These are phyloP conservation scores for Acanthiza pusilla DNA, from an alignment of 2,797 vertebrate genomes.

Conservation along the genomic window DNA sequence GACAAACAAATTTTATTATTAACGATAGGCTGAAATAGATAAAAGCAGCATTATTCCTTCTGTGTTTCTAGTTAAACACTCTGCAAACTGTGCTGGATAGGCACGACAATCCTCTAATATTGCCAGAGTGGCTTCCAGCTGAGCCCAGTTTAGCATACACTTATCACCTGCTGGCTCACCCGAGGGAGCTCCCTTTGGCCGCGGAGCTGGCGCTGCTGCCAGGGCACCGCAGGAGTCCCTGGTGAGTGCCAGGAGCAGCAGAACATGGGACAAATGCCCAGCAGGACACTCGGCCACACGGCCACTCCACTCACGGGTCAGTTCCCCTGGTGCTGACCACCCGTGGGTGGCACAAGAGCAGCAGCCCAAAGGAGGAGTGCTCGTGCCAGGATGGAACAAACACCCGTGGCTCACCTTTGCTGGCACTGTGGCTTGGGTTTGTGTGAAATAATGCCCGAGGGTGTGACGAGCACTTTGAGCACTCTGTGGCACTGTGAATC, in stretches of 20 bases:
- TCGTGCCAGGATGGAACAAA: not conserved
- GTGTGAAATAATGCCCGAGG: not conserved
- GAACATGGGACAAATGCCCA: not conserved
- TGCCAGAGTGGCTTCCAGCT: conserved; percentile 32
- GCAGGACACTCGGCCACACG: not conserved
- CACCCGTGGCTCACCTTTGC: not conserved
- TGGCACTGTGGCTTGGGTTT: not conserved
- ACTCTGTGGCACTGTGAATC: not conserved
- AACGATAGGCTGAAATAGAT: not conserved
- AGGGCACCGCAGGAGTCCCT: not conserved
- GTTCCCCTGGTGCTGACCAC: not conserved
- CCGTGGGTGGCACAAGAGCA: not conserved
- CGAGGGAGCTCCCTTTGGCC: conserved; percentile 13
- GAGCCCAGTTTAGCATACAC: conserved; percentile 4
- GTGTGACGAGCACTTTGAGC: not conserved
- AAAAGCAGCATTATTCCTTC: conserved; percentile 20
- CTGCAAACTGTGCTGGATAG: not conserved
- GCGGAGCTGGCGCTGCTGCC: conserved; percentile 11
- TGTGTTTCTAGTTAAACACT: not conserved
- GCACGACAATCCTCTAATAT: not conserved
- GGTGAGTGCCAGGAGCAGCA: not conserved
- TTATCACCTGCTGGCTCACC: conserved; percentile 23
- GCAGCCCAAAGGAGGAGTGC: not conserved
- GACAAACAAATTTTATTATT: conserved; percentile 19
- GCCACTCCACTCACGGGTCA: not conserved